Base-by-base conservation (phyloP, 92 coral and sea anemone genomes). In the Actinostola sp. region DNA sequence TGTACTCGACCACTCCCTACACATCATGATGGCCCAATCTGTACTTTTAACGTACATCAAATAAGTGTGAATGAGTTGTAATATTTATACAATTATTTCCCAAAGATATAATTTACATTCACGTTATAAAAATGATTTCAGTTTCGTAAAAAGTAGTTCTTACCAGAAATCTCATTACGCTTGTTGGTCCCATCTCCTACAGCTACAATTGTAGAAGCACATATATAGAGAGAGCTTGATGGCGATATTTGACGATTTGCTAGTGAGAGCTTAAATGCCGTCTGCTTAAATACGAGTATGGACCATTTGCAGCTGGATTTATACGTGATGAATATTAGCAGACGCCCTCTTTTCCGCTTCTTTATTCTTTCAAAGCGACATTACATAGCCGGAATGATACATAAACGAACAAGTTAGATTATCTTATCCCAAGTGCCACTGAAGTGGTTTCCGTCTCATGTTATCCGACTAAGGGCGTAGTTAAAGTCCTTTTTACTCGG, bases 311-410 rank as follows among this genome's bases (percentile, higher is more conserved):
- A 70, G 64, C 46, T 54, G 75, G 24, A 31, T 13, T 23, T 20
- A 11, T 32, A 39, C 25, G 21, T 41, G 66, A 58, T 42, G 33
- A 62, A 68, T 68, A 68, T 68, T 51, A 68, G 61, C 9, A 30
- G 34, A 68, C 74, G 63, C 62, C 77, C 57, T 55, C 77, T 24
- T 44, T 71, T 55, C 66, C 77, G 77, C 66, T 56, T 43, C 20
- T 1, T 20, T 71, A 39, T 23, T 8, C 60, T 32, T 26, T 9
- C 56, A 54, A 56, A 39, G 51, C 39, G 77, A 71, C 67, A 71
- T 55, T 58, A 53, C 77, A 13, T 28, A 44, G 48, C 65, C 53
- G 76, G 57, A 71, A 55, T 31, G 77, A 55, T 71, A 20, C 52
- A 28, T 29, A 16, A 23, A 57, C 2, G 41, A 41, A 5, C 56